Evolutionary conservation across 1,140 invertebrate species (phyloP), one percentile per base, ranked within the genome.

Genomic region (Tyrophagus putrescentiae): DNA sequence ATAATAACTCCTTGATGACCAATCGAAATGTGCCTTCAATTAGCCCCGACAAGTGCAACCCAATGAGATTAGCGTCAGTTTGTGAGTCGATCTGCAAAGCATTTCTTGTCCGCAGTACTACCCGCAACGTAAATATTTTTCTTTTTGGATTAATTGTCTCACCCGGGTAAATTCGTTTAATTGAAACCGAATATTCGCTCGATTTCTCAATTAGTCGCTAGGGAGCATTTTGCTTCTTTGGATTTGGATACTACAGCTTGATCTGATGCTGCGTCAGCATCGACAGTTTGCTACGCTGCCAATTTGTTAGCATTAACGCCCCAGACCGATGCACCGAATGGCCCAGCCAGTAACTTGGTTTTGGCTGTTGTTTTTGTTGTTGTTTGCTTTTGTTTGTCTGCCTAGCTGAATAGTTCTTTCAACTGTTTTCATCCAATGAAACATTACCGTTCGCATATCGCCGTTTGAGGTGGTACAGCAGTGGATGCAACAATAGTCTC

Each of bases 1-100:
- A n/a, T 48, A 48, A 48, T 48, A 48, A 18, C 45, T 48, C 7
- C 45, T 48, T 48, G 45, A 48, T 48, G 45, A 48, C 45, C 45
- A 48, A 48, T 48, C 7, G 7, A 48, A 29, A 7, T 21, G 21
- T 48, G 21, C 6, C 7, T 48, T 18, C 7, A 48, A 7, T 48
- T 48, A 7, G 45, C 45, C 21, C 13, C 23, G 21, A 48, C 45
- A 48, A 48, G 7, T 7, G 18, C 6, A 29, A 18, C 36, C 36
- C 45, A 48, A 48, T 48, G 45, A 48, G 45, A 48, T 48, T 48
- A 48, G 45, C 31, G 7, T 39, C 36, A 39, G 21, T 39, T 39
- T 39, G 36, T 21, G 36, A 39, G 45, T 18, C 18, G 18, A 48
- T 18, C 7, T 48, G 21, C n/a, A n/a, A 21, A 48, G 21, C 45